These are phyloP conservation scores for Hirudo medicinalis DNA, from an alignment of 1,140 invertebrate species.

Conservation along the genomic window DNA sequence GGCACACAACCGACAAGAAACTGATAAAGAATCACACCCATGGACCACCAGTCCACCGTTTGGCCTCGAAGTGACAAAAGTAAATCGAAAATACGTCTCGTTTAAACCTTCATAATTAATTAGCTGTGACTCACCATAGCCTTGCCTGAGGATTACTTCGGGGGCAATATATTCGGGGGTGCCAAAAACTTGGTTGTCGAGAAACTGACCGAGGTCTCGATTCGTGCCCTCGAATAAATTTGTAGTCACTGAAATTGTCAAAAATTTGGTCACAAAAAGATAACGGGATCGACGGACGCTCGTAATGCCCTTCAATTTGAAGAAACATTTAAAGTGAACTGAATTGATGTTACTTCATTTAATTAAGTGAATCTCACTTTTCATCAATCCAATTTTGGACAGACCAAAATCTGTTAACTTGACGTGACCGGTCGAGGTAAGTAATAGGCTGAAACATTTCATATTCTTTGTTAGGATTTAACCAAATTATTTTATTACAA, in stretches of 20 bases:
- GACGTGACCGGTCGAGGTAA: constrained; percentile 97
- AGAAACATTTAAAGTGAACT: too few relatives aligned
- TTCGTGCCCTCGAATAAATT: constrained; percentile 86
- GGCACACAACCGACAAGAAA: constrained; percentile 96
- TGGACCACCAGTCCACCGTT: constrained; percentile 99
- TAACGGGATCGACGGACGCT: too few relatives aligned
- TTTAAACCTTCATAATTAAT: not conserved
- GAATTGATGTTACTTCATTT: not conserved
- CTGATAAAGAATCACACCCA: constrained; percentile 96
- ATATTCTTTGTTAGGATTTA: constrained; percentile 8
- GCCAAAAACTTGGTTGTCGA: constrained; percentile 90
- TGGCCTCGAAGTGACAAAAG: constrained; percentile 51
- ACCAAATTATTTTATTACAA: constrained; percentile 25
- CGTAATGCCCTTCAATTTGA: too few relatives aligned
- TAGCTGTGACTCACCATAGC: constrained; percentile 35
- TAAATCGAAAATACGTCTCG: too few relatives aligned
- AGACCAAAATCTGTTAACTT: constrained; percentile 98
- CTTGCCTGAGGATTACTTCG: constrained; percentile 63
- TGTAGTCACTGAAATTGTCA: constrained; percentile 57
- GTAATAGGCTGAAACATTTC: constrained; percentile 61
- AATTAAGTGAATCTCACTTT: constrained; percentile 49
- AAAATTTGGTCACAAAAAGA: not conserved
- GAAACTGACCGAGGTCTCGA: constrained; percentile 80
- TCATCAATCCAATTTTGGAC: constrained; percentile 96
- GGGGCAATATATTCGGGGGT: constrained; percentile 90